These are phyloP conservation scores for Glaucidium brasilianum DNA, from an alignment of 2,113 vertebrate species.

Conservation along the genomic window DNA sequence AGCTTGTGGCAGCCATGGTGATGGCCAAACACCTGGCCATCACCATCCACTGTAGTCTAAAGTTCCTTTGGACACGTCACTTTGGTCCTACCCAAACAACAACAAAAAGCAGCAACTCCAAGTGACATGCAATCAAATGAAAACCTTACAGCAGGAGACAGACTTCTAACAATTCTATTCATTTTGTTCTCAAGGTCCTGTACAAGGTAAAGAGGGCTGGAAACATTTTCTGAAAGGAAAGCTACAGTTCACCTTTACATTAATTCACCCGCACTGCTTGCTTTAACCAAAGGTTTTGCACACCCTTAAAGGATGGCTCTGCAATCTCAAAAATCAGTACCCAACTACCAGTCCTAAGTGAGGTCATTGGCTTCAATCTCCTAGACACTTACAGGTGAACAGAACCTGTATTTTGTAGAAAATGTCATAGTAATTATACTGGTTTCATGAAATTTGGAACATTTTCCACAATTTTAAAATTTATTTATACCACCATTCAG, in stretches of 20 bases:
- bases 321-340: background rate
- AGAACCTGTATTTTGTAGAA: background rate
- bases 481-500: background rate
- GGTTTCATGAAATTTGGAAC: background rate
- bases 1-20: background rate
- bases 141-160: background rate
- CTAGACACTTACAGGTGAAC: background rate
- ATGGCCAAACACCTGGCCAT: background rate
- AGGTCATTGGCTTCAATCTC: background rate
- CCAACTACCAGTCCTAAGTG: background rate
- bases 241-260: background rate
- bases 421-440: background rate
- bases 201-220: background rate
- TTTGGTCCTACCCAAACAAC: background rate
- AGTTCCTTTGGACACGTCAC: background rate
- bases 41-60: background rate
- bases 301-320: background rate
- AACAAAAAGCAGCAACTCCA: background rate
- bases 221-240: background rate
- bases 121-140: background rate
- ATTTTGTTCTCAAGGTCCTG: background rate
- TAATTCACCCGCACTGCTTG: background rate
- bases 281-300: background rate
- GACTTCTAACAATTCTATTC: background rate
- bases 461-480: background rate